Evolutionary conservation across 2,113 vertebrate species (phyloP).

Genomic region (Nesospiza acunhae): DNA sequence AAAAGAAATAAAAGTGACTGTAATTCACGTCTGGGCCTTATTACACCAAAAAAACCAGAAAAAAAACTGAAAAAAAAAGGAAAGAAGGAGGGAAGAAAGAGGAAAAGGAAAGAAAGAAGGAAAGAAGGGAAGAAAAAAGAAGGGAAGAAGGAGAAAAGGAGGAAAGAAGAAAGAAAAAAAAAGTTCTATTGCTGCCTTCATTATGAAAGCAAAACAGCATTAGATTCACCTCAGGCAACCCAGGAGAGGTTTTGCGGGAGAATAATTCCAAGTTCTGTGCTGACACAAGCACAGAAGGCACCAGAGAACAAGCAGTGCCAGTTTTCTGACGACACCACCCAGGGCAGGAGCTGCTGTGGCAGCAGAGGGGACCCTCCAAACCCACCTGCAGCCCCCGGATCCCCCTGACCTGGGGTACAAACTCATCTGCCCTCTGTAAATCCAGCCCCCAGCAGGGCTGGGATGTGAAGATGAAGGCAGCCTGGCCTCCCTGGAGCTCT

Average conservation of each 20-base stretch:
- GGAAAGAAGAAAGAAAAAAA: too few species aligned
- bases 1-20: background rate
- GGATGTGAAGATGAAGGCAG: background rate
- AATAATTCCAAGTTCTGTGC: background rate
- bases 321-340: background rate
- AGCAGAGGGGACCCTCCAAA: background rate
- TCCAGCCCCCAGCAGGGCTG: background rate
- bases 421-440: background rate
- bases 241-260: background rate
- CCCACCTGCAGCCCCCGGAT: background rate
- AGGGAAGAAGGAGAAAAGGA: too few species aligned
- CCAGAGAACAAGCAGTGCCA: background rate
- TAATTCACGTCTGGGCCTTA: background rate
- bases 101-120: too few species aligned
- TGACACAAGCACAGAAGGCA: background rate
- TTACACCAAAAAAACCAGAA: accelerated
- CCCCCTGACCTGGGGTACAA: background rate
- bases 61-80: accelerated
- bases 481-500: background rate
- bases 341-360: background rate
- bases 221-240: constrained; percentile 12
- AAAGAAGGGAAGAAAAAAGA: too few species aligned
- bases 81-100: too few species aligned
- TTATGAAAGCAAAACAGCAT: background rate
- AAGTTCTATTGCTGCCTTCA: background rate